Evolutionary conservation across 1,140 invertebrate genomes (phyloP).

Genomic region (Latrodectus geometricus): DNA sequence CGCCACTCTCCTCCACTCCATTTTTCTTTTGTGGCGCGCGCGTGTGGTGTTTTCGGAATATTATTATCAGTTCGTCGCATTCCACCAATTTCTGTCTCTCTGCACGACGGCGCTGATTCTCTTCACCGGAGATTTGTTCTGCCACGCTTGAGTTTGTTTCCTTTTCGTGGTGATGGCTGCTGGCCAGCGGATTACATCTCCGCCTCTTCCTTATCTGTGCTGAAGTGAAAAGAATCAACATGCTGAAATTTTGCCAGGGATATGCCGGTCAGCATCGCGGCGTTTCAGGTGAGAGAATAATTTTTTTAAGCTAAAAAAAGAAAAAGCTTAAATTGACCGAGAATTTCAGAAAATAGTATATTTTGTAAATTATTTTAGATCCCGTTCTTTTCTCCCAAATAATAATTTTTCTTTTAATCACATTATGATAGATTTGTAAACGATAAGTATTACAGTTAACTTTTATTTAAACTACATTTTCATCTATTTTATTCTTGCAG

Average conservation of each 20-base stretch:
- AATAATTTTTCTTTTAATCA: no score
- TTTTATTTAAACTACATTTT: no score
- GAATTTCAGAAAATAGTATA: no score
- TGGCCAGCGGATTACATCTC: constrained; percentile 26
- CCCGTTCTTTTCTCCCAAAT: no score
- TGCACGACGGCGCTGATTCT: background rate
- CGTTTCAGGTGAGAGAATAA: constrained; percentile 11
- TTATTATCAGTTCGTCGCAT: constrained; percentile 36
- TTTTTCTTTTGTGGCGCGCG: background rate
- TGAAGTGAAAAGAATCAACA: background rate
- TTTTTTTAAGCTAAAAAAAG: no score
- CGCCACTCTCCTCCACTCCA: background rate
- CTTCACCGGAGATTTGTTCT: constrained; percentile 8
- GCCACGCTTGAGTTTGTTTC: constrained; percentile 29
- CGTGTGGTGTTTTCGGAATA: constrained; percentile 16
- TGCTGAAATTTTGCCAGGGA: constrained; percentile 47
- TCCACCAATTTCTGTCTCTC: constrained; percentile 17
- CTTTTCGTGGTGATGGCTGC: constrained; percentile 14
- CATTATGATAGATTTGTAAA: no score
- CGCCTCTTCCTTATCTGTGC: background rate
- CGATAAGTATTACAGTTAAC: no score
- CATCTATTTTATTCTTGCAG: no score
- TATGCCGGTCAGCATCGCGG: constrained; percentile 1
- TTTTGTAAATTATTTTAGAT: no score
- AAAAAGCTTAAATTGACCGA: no score